Conservation (phyloP, 1,140 invertebrate species). For the Cotesia vestalis region DNA sequence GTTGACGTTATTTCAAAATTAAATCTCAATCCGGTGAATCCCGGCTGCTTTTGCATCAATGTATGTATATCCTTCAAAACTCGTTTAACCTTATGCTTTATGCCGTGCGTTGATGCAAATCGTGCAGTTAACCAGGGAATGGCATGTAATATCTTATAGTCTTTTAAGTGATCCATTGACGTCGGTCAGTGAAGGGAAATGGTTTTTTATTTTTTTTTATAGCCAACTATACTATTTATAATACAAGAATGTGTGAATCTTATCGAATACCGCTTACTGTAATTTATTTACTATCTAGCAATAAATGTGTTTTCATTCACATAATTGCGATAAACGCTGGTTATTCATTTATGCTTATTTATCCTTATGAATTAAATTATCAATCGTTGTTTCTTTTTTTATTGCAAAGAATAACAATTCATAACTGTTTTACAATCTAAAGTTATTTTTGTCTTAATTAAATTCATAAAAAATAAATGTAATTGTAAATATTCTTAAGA, state of each 20-base stretch:
- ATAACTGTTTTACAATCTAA: slow-evolving; percentile 17
- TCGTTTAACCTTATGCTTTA: slow-evolving; percentile 5
- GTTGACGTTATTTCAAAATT: neutral
- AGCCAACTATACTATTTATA: too few species aligned
- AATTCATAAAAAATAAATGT: too few species aligned
- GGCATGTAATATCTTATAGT: neutral
- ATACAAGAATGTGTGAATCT: too few species aligned
- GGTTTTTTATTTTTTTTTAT: too few species aligned
- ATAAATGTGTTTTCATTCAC: too few species aligned
- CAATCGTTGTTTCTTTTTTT: neutral
- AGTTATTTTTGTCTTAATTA: too few species aligned
- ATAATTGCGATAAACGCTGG: too few species aligned
- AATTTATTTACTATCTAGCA: too few species aligned
- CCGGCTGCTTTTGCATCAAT: neutral
- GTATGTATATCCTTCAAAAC: slow-evolving; percentile 5
- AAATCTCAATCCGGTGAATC: slow-evolving; percentile 14
- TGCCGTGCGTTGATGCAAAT: slow-evolving; percentile 8
- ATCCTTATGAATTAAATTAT: too few species aligned
- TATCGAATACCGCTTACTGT: too few species aligned
- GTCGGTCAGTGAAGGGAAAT: slow-evolving; percentile 1
- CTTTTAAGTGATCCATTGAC: slow-evolving; percentile 13
- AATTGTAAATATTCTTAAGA: too few species aligned
- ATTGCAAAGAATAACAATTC: neutral
- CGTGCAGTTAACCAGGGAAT: neutral
- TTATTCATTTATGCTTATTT: too few species aligned